Evolutionary conservation across 1,140 invertebrate species (phyloP).

Genomic region (Yoshiicerus persimilis): DNA sequence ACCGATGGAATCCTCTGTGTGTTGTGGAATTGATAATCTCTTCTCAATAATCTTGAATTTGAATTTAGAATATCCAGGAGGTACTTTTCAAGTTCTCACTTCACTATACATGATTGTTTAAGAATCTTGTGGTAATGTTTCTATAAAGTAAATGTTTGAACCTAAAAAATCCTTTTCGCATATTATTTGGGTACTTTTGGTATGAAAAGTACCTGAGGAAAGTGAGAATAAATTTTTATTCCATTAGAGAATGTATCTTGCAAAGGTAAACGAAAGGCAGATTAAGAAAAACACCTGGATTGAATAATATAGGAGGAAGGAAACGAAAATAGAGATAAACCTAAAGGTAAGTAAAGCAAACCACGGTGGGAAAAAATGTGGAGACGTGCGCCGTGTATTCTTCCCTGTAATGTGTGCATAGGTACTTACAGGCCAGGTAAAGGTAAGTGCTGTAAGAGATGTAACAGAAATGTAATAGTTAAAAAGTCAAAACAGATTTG

Average conservation of each 20-base stretch:
- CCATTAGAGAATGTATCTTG: background rate
- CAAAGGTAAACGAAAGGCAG: background rate
- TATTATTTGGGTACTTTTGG: background rate
- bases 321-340: background rate
- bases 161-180: background rate
- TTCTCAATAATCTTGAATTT: background rate
- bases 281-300: background rate
- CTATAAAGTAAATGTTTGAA: background rate
- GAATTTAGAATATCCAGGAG: background rate
- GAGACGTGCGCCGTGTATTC: background rate
- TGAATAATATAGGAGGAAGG: background rate
- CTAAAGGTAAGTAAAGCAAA: background rate
- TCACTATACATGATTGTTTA: background rate
- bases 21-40: background rate
- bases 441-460: background rate
- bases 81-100: background rate
- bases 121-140: background rate
- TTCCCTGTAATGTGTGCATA: background rate
- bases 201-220: background rate
- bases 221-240: background rate
- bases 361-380: background rate
- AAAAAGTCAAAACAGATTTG: background rate
- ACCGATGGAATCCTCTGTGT: background rate
- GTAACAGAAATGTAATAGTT: background rate
- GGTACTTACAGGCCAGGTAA: no score